A percentile compares a stretch with the other conserved stretches of the same genome.
These are phyloP conservation scores for Oxystoma pomonae DNA, from an alignment of 2,888 invertebrate species.

Conservation along the genomic window DNA sequence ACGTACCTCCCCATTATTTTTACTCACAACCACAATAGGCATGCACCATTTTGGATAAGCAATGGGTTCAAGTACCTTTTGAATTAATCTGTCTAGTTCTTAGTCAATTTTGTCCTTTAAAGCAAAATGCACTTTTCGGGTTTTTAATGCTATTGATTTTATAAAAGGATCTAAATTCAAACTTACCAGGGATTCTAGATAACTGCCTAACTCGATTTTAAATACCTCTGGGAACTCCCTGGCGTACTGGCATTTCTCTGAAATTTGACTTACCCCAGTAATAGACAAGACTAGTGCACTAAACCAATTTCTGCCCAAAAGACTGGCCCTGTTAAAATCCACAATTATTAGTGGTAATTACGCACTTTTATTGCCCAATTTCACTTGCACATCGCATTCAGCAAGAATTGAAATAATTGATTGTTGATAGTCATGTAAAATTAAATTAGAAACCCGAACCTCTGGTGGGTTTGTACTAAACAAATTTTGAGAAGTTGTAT, in stretches of 20 bases:
- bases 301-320: constrained; percentile 16
- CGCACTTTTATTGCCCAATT: not conserved
- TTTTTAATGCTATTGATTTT: constrained; percentile 10
- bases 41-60: constrained; percentile 31
- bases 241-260: not conserved
- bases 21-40: constrained; percentile 31
- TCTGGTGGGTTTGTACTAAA: too few relatives aligned
- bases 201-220: constrained; percentile 6
- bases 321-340: constrained; percentile 6
- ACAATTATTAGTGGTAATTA: constrained; percentile 8
- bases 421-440: constrained; percentile 12
- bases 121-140: constrained; percentile 24
- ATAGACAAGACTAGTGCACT: not conserved
- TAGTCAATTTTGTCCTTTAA: constrained; percentile 19
- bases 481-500: too few relatives aligned
- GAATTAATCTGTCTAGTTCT: constrained; percentile 26
- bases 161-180: constrained; percentile 11
- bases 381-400: constrained; percentile 8
- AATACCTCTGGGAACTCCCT: constrained; percentile 12
- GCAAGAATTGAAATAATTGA: constrained; percentile 7
- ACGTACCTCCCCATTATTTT: constrained; percentile 28
- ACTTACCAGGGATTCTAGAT: constrained; percentile 14
- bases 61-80: constrained; percentile 27
- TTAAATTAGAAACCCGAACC: constrained; percentile 7
- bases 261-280: not conserved